Percentiles rank a stretch among this genome's conserved stretches.
phyloP scores from a whole-genome alignment of 1,140 invertebrate genomes.

The Vanessa atalanta region DNA sequence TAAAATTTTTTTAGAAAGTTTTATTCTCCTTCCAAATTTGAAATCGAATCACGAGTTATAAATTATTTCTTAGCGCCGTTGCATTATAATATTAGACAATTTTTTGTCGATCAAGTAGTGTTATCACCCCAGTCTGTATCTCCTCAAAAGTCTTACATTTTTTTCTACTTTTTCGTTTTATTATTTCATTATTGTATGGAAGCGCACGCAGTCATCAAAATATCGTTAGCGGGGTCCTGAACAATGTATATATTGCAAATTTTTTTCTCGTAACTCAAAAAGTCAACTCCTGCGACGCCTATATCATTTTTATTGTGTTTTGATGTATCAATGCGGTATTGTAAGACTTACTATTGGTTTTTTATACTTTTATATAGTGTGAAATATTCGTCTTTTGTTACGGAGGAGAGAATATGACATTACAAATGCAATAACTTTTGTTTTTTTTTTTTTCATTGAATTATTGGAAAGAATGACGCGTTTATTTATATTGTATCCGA shows the following conservation, averaged over 20 bases:
- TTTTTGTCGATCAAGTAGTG: slow-evolving; percentile 22
- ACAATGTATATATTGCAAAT: slow-evolving; percentile 66
- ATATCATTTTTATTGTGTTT: slow-evolving; percentile 59
- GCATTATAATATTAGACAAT: slow-evolving; percentile 18
- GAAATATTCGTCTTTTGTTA: slow-evolving; percentile 39
- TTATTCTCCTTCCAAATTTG: neutral
- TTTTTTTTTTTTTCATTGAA: neutral
- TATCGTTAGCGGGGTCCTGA: slow-evolving; percentile 62
- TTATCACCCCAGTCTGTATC: slow-evolving; percentile 20
- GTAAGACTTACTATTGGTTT: slow-evolving; percentile 38
- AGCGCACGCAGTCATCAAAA: slow-evolving; percentile 64
- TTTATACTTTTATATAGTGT: slow-evolving; percentile 39
- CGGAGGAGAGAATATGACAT: neutral
- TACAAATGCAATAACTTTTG: neutral
- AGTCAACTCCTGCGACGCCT: slow-evolving; percentile 46
- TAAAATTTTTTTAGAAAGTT: neutral
- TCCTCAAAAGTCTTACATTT: slow-evolving; percentile 22
- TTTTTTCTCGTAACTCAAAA: slow-evolving; percentile 74
- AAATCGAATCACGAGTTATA: neutral
- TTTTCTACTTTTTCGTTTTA: slow-evolving; percentile 49
- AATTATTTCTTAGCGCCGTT: slow-evolving; percentile 11
- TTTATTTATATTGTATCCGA: neutral
- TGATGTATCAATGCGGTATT: slow-evolving; percentile 66
- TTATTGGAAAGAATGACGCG: slow-evolving; percentile 5
- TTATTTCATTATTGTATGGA: slow-evolving; percentile 61